Conservation (phyloP, 1,140 invertebrate genomes). For the Mactra quadrangularis region DNA sequence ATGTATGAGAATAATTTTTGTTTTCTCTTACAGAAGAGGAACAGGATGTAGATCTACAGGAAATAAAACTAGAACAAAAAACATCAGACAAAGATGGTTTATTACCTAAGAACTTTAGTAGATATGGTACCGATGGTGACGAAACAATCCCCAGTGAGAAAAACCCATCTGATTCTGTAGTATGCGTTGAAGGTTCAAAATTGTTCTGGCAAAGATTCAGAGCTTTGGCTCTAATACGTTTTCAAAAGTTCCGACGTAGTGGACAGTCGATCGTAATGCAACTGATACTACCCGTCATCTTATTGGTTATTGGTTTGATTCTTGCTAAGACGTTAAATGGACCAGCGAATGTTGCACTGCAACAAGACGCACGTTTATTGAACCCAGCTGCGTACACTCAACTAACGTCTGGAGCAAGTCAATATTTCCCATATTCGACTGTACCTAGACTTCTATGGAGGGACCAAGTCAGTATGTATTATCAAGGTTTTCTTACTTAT, state of each 20-base stretch:
- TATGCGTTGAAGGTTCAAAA: not conserved
- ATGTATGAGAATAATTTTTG: too few species aligned
- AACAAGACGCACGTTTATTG: not conserved
- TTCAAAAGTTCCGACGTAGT: conserved; percentile 60
- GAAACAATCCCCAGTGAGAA: not conserved
- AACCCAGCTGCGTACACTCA: not conserved
- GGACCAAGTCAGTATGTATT: conserved; percentile 64
- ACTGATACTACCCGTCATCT: conserved; percentile 70
- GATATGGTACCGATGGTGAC: conserved; percentile 12
- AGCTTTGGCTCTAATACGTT: conserved; percentile 65
- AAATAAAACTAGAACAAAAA: not conserved
- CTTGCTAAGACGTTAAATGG: conserved; percentile 55
- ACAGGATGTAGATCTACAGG: conserved; percentile 26
- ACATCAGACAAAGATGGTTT: not conserved
- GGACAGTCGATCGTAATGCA: conserved; percentile 65
- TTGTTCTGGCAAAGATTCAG: conserved; percentile 56
- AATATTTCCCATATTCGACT: conserved; percentile 35
- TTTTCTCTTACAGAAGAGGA: conserved; percentile 39
- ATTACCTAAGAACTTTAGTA: not conserved
- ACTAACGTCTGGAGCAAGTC: not conserved
- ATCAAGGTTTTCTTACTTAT: too few species aligned
- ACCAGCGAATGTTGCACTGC: not conserved
- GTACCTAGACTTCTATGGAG: conserved; percentile 36
- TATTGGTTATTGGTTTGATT: conserved; percentile 69
- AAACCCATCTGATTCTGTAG: conserved; percentile 36